phyloP scores from a whole-genome alignment of 1,140 invertebrate species.

The Achatina immaculata region DNA sequence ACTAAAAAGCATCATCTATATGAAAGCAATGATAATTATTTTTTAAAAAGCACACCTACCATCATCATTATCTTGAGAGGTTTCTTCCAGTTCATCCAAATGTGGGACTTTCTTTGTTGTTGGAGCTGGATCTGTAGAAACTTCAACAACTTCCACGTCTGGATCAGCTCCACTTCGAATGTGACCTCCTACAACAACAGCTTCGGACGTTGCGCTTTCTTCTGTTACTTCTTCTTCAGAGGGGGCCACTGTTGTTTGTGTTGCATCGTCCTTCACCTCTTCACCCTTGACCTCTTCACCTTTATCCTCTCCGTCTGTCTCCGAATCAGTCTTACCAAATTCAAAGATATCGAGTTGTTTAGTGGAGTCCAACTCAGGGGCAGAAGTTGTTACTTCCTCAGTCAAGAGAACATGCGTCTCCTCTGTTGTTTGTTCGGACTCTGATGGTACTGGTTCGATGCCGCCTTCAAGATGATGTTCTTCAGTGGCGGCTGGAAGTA shows the following conservation, averaged over 20 bases:
- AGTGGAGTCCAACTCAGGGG: too few species aligned
- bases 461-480: too few species aligned
- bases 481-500: too few species aligned
- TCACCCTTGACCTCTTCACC: background rate
- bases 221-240: background rate
- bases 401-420: too few species aligned
- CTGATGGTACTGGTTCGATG: too few species aligned
- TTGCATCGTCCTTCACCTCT: background rate
- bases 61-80: background rate
- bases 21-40: too few species aligned
- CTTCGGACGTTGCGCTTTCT: background rate
- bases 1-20: too few species aligned
- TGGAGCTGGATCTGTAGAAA: background rate
- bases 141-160: background rate
- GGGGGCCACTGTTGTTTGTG: background rate
- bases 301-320: too few species aligned
- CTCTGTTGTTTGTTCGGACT: too few species aligned
- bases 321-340: too few species aligned
- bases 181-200: background rate
- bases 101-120: background rate
- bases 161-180: background rate
- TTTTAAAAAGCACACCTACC: background rate
- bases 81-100: background rate
- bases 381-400: too few species aligned
- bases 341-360: too few species aligned